Base-by-base conservation (phyloP, 2,113 vertebrate species). In the Okapia johnstoni region DNA sequence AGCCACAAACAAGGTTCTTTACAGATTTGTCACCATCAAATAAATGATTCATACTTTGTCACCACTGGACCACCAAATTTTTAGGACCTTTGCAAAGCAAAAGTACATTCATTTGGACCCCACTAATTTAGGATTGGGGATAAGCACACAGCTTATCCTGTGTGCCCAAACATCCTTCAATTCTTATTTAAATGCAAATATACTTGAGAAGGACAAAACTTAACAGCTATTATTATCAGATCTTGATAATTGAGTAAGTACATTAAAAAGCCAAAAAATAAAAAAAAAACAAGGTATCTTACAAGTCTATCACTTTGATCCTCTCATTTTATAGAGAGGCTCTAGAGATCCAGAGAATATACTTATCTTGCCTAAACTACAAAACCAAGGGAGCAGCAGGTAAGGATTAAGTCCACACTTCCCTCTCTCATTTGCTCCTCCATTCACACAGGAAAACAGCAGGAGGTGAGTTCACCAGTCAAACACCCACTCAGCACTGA, bases 101-200 rank as follows among this genome's bases (percentile, higher is more conserved):
- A 90, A 80, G 13, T 46, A 30, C 25, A 90, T 40, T 28, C 43
- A 60, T 83, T 93, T 90, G 25, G 17, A 77, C 54, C 23, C 19
- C 17, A 66, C 30, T 79, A 40, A 25, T 85, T 89, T 79, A 55
- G 9, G 14, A 43, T 77, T 73, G 17, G 6, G 55, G 58, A 40
- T 40, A 60, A 93, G 15, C 86, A 43, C 30, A 79, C 21, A 96
- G 17, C 54, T 88, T 91, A 94, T 36, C 13, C 16, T 84, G 21
- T 81, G 19, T 58, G 48, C 19, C 28, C 84, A 88, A 28, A n/a
- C 57, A 96, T 76, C 16, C 5, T 73, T 81, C 55, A n/a, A 76
- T 85, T 81, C 70, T 7, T 61, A 91, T 46, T 88, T 96, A 79
- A 91, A 63, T 58, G 7, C n/a, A 96, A 94, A 96, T 70, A 66